Evolutionary conservation across 2,888 invertebrate genomes (phyloP).

Genomic region (Aricia artaxerxes): DNA sequence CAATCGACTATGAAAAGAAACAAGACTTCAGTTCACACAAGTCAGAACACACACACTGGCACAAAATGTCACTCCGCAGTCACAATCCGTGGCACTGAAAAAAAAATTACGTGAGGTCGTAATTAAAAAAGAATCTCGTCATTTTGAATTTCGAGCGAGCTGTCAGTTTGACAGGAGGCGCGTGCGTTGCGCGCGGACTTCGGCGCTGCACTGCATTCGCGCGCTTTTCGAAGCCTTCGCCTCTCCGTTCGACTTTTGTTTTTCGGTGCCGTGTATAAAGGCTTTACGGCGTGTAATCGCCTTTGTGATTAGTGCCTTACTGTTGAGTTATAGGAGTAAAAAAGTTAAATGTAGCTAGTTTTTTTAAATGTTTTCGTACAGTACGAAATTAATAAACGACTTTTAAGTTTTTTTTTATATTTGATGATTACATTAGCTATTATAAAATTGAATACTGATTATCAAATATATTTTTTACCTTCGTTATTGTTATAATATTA

Average conservation of each 20-base stretch:
- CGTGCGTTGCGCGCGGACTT: slow-evolving; percentile 75
- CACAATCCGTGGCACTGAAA: slow-evolving; percentile 36
- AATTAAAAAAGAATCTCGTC: slow-evolving; percentile 57
- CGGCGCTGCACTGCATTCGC: slow-evolving; percentile 78
- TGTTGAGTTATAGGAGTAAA: background rate
- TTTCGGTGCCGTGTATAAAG: slow-evolving; percentile 67
- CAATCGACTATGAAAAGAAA: slow-evolving; percentile 33
- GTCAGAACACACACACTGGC: slow-evolving; percentile 68
- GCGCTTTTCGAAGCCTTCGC: slow-evolving; percentile 77
- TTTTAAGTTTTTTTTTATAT: no score
- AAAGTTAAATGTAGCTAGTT: no score
- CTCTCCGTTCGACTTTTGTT: slow-evolving; percentile 55
- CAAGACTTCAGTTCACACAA: slow-evolving; percentile 71
- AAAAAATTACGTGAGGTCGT: slow-evolving; percentile 52
- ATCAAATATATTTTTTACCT: no score
- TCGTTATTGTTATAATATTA: no score
- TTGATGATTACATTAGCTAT: no score
- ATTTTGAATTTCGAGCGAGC: slow-evolving; percentile 57
- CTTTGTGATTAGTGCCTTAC: slow-evolving; percentile 25
- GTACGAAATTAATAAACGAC: no score
- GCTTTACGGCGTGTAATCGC: slow-evolving; percentile 65
- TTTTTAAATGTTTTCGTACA: no score
- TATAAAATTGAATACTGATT: no score
- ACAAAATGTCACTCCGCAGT: slow-evolving; percentile 49
- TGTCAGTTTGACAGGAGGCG: slow-evolving; percentile 66